A percentile compares a stretch with the other conserved stretches of the same genome.
phyloP scores from a whole-genome alignment of 2,888 invertebrate genomes.

The Epistrophe eligans region DNA sequence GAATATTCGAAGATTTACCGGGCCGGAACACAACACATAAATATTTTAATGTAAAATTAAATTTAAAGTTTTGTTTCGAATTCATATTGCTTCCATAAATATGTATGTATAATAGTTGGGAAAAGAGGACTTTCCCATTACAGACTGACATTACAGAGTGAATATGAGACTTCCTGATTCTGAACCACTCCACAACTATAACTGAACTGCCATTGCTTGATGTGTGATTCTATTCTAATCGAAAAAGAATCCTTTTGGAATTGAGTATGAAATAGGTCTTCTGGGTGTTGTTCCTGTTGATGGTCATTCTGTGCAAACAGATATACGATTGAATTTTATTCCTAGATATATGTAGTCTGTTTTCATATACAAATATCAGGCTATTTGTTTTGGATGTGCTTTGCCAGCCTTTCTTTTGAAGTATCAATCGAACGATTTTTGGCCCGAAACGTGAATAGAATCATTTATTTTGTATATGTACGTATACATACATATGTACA shows the following conservation, averaged over 20 bases:
- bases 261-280: conserved; percentile 15
- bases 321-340: conserved; percentile 10
- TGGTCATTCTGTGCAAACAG: neutral
- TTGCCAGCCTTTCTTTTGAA: conserved; percentile 16
- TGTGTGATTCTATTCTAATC: conserved; percentile 19
- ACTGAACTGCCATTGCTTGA: conserved; percentile 8
- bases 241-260: conserved; percentile 12
- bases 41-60: too few species aligned
- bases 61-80: too few species aligned
- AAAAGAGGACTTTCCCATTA: neutral
- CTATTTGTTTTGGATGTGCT: neutral
- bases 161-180: neutral
- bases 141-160: neutral
- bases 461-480: conserved; percentile 26
- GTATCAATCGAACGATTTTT: conserved; percentile 24
- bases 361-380: neutral
- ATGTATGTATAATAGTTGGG: too few species aligned
- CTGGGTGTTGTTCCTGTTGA: conserved; percentile 17
- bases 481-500: too few species aligned
- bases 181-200: neutral
- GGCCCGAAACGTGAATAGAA: conserved; percentile 46
- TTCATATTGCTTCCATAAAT: too few species aligned
- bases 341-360: neutral
- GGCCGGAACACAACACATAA: too few species aligned
- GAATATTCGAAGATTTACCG: too few species aligned